Conservation (phyloP, 2,797 vertebrate species). For the Helostoma temminkii region DNA sequence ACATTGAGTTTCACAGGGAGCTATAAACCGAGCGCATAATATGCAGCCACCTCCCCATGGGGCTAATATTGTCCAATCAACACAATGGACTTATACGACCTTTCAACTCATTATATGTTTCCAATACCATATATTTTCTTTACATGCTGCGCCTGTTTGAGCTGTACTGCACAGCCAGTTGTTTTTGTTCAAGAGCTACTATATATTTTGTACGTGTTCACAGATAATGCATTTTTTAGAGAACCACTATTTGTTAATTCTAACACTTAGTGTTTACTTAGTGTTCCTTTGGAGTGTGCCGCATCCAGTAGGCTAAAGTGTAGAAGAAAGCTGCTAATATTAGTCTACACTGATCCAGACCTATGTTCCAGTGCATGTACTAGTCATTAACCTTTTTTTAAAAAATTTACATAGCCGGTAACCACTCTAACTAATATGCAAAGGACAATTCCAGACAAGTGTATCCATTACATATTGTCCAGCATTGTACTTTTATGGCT, state of each 20-base stretch:
- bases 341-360: background rate
- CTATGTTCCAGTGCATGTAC: too few species aligned
- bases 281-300: too few species aligned
- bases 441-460: too few species aligned
- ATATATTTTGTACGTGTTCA: too few species aligned
- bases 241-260: too few species aligned
- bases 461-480: background rate
- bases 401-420: too few species aligned
- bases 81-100: slow-evolving; percentile 54
- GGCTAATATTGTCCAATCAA: slow-evolving; percentile 49
- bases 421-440: too few species aligned
- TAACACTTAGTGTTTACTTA: too few species aligned
- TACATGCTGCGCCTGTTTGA: background rate
- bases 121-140: background rate
- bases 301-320: background rate
- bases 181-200: background rate
- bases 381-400: too few species aligned
- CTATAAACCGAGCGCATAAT: slow-evolving; percentile 47
- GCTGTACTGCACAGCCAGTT: background rate
- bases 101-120: slow-evolving; percentile 10
- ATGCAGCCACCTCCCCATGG: slow-evolving; percentile 15
- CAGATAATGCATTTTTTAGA: too few species aligned
- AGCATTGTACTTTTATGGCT: background rate
- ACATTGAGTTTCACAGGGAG: slow-evolving; percentile 29
- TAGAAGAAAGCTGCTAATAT: background rate